phyloP scores from a whole-genome alignment of 2,888 invertebrate genomes.

The Drosophila hamatofila region DNA sequence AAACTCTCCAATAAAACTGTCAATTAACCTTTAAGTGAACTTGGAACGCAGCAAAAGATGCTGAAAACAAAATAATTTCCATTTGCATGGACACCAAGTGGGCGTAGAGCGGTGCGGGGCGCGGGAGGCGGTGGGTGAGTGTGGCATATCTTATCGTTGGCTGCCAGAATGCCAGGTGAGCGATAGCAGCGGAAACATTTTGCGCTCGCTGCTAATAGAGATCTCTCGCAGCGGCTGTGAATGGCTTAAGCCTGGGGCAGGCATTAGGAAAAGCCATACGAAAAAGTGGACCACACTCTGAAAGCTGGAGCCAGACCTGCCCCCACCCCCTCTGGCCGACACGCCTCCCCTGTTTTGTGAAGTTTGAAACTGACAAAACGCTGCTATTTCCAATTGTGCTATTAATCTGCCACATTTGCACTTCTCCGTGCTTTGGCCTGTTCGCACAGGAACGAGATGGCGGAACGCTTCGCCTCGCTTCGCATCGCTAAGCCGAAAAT shows the following conservation, averaged over 20 bases:
- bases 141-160: slow-evolving; percentile 50
- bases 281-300: slow-evolving; percentile 43
- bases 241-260: slow-evolving; percentile 17
- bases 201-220: slow-evolving; percentile 73
- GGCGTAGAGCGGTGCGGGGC: not conserved
- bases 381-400: slow-evolving; percentile 82
- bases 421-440: slow-evolving; percentile 58
- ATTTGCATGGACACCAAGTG: slow-evolving; percentile 51
- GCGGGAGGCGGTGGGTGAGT: not conserved
- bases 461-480: slow-evolving; percentile 41
- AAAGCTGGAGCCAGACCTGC: slow-evolving; percentile 13
- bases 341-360: slow-evolving; percentile 49
- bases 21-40: slow-evolving; percentile 81
- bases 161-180: slow-evolving; percentile 68
- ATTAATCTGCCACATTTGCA: slow-evolving; percentile 85
- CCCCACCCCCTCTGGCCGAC: not conserved
- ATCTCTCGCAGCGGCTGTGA: slow-evolving; percentile 60
- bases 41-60: slow-evolving; percentile 41
- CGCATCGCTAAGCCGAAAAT: slow-evolving; percentile 71
- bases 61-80: slow-evolving; percentile 57
- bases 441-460: slow-evolving; percentile 30
- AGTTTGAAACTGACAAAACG: slow-evolving; percentile 77
- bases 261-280: slow-evolving; percentile 48
- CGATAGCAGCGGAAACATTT: slow-evolving; percentile 49
- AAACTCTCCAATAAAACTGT: slow-evolving; percentile 72